Evolutionary conservation across 1,140 invertebrate genomes (phyloP), one percentile per base, ranked within the genome.

Genomic region (Littorina saxatilis): DNA sequence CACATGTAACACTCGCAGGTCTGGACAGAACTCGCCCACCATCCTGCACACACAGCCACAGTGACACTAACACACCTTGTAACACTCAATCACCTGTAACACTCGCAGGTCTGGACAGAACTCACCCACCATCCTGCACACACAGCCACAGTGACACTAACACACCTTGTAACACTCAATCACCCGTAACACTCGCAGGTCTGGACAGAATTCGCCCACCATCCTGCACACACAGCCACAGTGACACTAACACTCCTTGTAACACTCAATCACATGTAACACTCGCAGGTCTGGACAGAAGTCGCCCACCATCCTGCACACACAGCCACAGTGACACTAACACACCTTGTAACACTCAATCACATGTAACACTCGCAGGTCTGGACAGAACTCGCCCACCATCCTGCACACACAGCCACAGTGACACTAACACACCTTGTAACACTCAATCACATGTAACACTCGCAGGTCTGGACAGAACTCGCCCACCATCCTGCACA

Each of bases 151-250:
- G 29, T 29, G 43, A 75, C 17, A 29, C 32, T 66, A 72, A 72
- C 11, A n/a, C 9, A 92, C 85, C 83, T 89, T 87, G n/a, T 89
- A 76, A 83, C 91, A 92, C 50, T 91, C 91, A 55, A 85, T 74
- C 1, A 91, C 86, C 79, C 89, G 85, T 58, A 92, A 68, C 23
- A 66, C 81, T 81, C 89, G 82, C 35, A 92, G 82, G 20, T 81
- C 74, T n/a, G 74, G 72, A 61, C 89, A 90, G 78, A 91, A 91
- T 83, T 91, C 88, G 47, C 84, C 90, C 76, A 92, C 63, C 63
- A 90, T 77, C 66, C 91, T 92, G 82, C n/a, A 89, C 83, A 75
- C 43, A 43, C 61, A 84, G 74, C 75, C 70, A 47, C 50, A 81
- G 29, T 29, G 43, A 75, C 17, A 29, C 32, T 66, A 72, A 72